Conservation (phyloP, 2,797 vertebrate genomes). For the Phoxinus dragarum region DNA sequence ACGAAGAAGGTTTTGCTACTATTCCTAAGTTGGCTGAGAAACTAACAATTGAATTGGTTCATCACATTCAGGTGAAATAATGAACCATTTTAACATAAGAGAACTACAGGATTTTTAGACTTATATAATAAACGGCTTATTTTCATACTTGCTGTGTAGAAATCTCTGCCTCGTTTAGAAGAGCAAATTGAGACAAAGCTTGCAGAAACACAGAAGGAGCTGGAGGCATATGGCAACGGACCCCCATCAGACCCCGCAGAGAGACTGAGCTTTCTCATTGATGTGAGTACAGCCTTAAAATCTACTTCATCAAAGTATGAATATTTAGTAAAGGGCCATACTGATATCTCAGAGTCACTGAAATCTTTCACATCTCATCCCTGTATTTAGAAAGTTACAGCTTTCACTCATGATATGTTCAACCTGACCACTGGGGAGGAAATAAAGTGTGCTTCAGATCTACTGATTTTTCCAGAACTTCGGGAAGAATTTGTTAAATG, state of each 20-base stretch:
- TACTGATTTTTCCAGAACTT: constrained; percentile 73
- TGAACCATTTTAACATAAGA: background rate
- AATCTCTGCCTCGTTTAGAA: constrained; percentile 74
- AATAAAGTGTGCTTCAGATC: constrained; percentile 65
- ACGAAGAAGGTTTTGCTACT: constrained; percentile 79
- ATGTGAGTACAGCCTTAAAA: constrained; percentile 66
- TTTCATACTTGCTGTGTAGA: constrained; percentile 55
- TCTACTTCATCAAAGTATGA: background rate
- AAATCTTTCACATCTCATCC: background rate
- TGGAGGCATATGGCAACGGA: constrained; percentile 75
- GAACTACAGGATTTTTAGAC: background rate
- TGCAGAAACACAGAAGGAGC: constrained; percentile 72
- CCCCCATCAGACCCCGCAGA: constrained; percentile 68
- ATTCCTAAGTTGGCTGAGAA: constrained; percentile 84
- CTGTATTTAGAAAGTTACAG: constrained; percentile 72
- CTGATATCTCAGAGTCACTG: background rate
- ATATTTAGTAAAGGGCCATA: background rate
- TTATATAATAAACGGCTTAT: background rate
- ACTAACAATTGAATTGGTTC: constrained; percentile 86
- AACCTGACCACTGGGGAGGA: constrained; percentile 75
- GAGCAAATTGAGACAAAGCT: constrained; percentile 81
- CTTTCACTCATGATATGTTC: constrained; percentile 72
- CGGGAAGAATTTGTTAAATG: constrained; percentile 72
- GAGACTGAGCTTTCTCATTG: constrained; percentile 69
- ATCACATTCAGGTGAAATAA: constrained; percentile 82